These are phyloP conservation scores for Danio tinwini DNA, from an alignment of 2,797 vertebrate genomes.

Conservation along the genomic window DNA sequence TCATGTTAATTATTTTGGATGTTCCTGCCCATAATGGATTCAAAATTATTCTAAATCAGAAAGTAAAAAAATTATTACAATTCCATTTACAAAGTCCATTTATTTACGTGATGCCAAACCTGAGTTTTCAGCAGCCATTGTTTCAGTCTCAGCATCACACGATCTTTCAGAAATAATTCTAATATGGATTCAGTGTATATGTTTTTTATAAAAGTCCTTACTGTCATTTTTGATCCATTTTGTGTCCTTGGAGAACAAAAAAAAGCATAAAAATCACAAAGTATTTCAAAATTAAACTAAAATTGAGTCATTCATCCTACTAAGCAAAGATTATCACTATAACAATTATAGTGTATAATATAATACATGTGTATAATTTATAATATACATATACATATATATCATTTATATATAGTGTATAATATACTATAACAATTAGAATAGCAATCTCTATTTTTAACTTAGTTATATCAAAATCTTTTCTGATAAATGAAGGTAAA, in stretches of 20 bases:
- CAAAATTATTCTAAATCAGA: not conserved
- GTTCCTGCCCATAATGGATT: not conserved
- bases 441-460: not conserved
- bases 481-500: conserved; percentile 3
- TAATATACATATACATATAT: too few species aligned
- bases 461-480: not conserved
- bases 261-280: not conserved
- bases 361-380: too few species aligned
- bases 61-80: not conserved
- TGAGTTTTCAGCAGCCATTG: not conserved
- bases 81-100: too few species aligned
- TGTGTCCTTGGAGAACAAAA: not conserved
- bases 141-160: not conserved
- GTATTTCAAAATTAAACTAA: not conserved
- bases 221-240: not conserved
- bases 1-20: not conserved
- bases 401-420: too few species aligned
- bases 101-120: too few species aligned
- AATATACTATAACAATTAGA: too few species aligned
- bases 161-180: not conserved
- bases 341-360: too few species aligned
- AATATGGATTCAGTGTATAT: not conserved
- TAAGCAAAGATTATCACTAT: not conserved
- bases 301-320: not conserved
- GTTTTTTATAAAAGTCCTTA: not conserved